A percentile compares a stretch with the other conserved stretches of the same genome.
These are phyloP conservation scores for Danaus melanippus DNA, from an alignment of 1,140 invertebrate species.

Conservation along the genomic window DNA sequence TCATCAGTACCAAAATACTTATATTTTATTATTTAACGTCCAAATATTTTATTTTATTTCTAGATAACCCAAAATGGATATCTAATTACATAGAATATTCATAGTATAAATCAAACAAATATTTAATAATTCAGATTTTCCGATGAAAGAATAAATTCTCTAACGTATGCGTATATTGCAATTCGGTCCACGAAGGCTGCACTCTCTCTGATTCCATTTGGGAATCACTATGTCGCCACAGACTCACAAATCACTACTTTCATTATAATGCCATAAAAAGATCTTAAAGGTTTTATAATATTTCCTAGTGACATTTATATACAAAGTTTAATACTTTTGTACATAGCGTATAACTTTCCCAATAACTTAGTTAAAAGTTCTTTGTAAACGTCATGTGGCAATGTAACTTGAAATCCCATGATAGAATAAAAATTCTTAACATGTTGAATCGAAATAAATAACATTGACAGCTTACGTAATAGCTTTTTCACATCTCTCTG, in stretches of 20 bases:
- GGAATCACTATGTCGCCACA: constrained; percentile 63
- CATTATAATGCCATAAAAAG: constrained; percentile 44
- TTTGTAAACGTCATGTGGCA: constrained; percentile 24
- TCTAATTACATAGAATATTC: no score
- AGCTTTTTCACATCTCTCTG: constrained; percentile 61
- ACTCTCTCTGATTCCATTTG: constrained; percentile 70
- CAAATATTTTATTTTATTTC: no score
- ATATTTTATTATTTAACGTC: no score
- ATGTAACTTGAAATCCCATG: constrained; percentile 67
- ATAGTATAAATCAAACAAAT: no score
- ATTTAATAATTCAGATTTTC: no score
- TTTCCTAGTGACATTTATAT: background rate
- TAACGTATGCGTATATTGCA: constrained; percentile 62
- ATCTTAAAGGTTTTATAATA: background rate
- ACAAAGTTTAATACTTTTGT: constrained; percentile 2
- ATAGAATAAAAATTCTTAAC: constrained; percentile 66
- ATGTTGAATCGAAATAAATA: constrained; percentile 63
- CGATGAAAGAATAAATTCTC: constrained; percentile 44
- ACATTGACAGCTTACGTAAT: constrained; percentile 67
- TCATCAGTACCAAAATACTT: no score
- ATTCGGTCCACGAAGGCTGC: constrained; percentile 62
- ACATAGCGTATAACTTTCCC: background rate
- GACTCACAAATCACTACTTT: constrained; percentile 66
- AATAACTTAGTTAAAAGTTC: constrained; percentile 5
- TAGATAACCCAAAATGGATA: no score